A percentile compares a stretch with the other conserved stretches of the same genome.
Conservation (phyloP, 2,888 invertebrate genomes). For the Clunio marinus region DNA sequence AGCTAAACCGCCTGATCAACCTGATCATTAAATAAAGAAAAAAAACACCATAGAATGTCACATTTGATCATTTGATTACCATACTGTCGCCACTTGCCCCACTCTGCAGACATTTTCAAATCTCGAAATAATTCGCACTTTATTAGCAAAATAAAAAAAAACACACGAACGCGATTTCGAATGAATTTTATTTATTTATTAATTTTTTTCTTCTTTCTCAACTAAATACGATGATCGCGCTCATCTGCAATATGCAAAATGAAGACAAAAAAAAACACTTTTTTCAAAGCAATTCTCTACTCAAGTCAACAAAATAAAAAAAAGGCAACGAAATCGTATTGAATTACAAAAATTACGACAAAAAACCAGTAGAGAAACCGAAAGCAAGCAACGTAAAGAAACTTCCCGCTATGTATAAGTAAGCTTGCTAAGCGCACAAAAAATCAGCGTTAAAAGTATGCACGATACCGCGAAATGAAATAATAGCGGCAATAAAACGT, state of each 20-base stretch:
- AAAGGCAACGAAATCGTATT: not conserved
- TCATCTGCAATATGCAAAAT: conserved; percentile 26
- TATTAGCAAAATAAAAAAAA: not conserved
- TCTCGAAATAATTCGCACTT: conserved; percentile 10
- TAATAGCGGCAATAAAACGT: conserved; percentile 24
- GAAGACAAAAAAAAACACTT: not conserved
- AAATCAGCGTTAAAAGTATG: conserved; percentile 21
- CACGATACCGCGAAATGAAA: conserved; percentile 31
- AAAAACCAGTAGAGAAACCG: not conserved
- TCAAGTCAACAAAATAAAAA: conserved; percentile 1
- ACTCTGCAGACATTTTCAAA: conserved; percentile 7
- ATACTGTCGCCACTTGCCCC: conserved; percentile 33
- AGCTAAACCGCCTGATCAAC: not conserved
- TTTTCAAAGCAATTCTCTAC: not conserved
- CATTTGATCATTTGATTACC: conserved; percentile 27
- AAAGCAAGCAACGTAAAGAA: conserved; percentile 2
- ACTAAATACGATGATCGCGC: conserved; percentile 7
- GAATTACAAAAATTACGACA: conserved; percentile 8
- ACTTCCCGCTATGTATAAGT: not conserved
- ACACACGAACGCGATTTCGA: not conserved
- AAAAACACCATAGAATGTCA: no score
- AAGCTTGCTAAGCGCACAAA: not conserved
- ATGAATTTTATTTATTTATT: not conserved
- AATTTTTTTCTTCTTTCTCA: no score
- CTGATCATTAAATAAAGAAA: no score